Percentiles rank a stretch among this genome's conserved stretches.
phyloP scores from a whole-genome alignment of 2,888 invertebrate genomes.

The Gerris lacustris region DNA sequence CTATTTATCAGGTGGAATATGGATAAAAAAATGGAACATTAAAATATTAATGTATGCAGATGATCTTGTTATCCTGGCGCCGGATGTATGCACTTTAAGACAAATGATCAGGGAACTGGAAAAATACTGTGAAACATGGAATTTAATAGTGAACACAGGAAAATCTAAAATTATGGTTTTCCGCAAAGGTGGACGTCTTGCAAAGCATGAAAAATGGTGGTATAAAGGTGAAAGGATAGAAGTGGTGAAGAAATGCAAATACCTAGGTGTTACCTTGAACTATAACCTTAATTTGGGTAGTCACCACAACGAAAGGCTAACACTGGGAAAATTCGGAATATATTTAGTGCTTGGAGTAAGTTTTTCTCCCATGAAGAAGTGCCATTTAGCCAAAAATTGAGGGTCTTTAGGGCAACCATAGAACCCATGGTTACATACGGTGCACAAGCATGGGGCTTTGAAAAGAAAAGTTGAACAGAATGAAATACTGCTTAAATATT shows the following conservation, averaged over 20 bases:
- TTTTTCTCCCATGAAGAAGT: neutral
- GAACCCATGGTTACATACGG: neutral
- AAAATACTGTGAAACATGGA: slow-evolving; percentile 20
- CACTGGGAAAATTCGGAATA: neutral
- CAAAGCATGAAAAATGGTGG: slow-evolving; percentile 11
- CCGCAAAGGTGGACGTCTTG: slow-evolving; percentile 17
- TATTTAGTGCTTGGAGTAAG: neutral
- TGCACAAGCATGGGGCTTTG: neutral
- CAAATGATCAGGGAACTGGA: slow-evolving; percentile 17
- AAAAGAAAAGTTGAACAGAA: neutral
- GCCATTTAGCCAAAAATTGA: neutral
- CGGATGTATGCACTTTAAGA: slow-evolving; percentile 15
- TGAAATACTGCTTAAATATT: neutral
- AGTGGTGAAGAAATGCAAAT: slow-evolving; percentile 16
- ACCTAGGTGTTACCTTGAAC: slow-evolving; percentile 11
- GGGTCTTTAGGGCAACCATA: neutral
- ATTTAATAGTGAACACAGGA: slow-evolving; percentile 16
- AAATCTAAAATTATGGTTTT: slow-evolving; percentile 22
- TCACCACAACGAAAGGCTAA: slow-evolving; percentile 6
- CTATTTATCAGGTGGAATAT: slow-evolving; percentile 13
- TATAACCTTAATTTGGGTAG: slow-evolving; percentile 1
- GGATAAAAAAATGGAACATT: slow-evolving; percentile 11
- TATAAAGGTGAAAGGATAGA: slow-evolving; percentile 11
- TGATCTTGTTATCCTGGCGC: slow-evolving; percentile 18
- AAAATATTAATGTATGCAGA: slow-evolving; percentile 19